Conservation (phyloP, 1,140 invertebrate genomes). For the Cheumatopsyche charites region DNA sequence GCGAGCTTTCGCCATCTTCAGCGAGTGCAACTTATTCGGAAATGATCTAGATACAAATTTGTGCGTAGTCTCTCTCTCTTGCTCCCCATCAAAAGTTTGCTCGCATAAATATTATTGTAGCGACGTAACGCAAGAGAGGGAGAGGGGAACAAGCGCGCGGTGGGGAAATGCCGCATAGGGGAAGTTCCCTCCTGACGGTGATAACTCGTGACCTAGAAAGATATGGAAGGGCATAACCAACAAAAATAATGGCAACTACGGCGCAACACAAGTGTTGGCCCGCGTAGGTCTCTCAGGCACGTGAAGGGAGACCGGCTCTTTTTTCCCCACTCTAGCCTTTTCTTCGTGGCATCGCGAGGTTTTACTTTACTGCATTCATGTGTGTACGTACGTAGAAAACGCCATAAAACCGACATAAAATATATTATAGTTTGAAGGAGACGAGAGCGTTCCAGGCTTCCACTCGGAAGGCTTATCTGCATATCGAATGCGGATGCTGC, state of each 20-base stretch:
- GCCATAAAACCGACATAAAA: slow-evolving; percentile 25
- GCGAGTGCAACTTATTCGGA: slow-evolving; percentile 10
- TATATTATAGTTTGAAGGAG: slow-evolving; percentile 2
- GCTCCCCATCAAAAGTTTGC: slow-evolving; percentile 39
- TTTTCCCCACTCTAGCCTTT: neutral
- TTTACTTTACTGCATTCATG: neutral
- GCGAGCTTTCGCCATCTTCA: neutral
- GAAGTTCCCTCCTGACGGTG: slow-evolving; percentile 36
- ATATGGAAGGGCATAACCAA: slow-evolving; percentile 46
- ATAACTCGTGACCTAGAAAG: slow-evolving; percentile 47
- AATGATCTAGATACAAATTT: slow-evolving; percentile 21
- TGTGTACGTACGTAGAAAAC: slow-evolving; percentile 2
- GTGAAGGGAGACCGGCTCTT: neutral
- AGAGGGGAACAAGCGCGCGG: neutral
- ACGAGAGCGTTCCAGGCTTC: slow-evolving; percentile 9
- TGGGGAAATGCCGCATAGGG: slow-evolving; percentile 38
- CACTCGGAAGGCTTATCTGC: slow-evolving; percentile 1
- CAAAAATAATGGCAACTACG: slow-evolving; percentile 40
- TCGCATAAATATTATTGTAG: slow-evolving; percentile 45
- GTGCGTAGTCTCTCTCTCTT: neutral
- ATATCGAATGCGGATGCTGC: slow-evolving; percentile 2
- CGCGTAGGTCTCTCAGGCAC: slow-evolving; percentile 23
- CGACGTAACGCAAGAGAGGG: slow-evolving; percentile 17
- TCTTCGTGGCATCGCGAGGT: no score
- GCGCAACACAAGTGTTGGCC: slow-evolving; percentile 14